Conservation (phyloP, 2,797 vertebrate genomes). For the Scarus forsteni region DNA sequence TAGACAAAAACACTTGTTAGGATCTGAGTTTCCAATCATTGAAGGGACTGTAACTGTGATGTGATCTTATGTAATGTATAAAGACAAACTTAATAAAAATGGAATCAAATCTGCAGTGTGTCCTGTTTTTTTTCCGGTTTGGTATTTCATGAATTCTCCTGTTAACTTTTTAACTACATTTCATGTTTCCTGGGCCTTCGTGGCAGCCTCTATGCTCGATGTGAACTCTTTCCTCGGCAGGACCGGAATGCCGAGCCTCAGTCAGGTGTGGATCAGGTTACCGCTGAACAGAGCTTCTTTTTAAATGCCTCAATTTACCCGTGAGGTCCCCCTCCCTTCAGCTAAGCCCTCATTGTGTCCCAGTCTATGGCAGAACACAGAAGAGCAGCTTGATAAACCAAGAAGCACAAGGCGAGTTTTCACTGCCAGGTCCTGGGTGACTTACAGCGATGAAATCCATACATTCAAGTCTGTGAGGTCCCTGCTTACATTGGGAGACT, state of each 20-base stretch:
- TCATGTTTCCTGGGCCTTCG: constrained; percentile 39
- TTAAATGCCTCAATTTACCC: constrained; percentile 85
- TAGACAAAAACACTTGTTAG: no score
- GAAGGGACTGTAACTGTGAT: constrained; percentile 4
- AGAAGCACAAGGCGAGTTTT: constrained; percentile 63
- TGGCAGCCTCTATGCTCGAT: constrained; percentile 65
- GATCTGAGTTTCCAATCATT: neutral
- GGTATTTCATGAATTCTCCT: neutral
- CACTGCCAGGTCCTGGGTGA: constrained; percentile 28
- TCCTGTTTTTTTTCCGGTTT: constrained; percentile 26
- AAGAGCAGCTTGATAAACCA: constrained; percentile 48
- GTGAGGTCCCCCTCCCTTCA: constrained; percentile 71
- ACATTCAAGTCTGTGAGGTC: constrained; percentile 2
- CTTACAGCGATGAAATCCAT: constrained; percentile 42
- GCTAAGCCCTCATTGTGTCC: constrained; percentile 83
- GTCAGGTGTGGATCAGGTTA: constrained; percentile 85
- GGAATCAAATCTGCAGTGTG: constrained; percentile 14
- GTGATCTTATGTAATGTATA: constrained; percentile 33
- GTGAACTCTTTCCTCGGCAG: constrained; percentile 72
- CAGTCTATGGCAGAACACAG: constrained; percentile 59
- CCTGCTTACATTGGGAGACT: constrained; percentile 14
- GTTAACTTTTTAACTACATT: constrained; percentile 7
- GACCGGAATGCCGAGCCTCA: constrained; percentile 82
- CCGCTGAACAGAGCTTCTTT: constrained; percentile 87
- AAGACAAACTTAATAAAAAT: constrained; percentile 63